Evolutionary conservation across 1,140 invertebrate genomes (phyloP), one percentile per base, ranked within the genome.

Genomic region (Diorhabda sublineata): DNA sequence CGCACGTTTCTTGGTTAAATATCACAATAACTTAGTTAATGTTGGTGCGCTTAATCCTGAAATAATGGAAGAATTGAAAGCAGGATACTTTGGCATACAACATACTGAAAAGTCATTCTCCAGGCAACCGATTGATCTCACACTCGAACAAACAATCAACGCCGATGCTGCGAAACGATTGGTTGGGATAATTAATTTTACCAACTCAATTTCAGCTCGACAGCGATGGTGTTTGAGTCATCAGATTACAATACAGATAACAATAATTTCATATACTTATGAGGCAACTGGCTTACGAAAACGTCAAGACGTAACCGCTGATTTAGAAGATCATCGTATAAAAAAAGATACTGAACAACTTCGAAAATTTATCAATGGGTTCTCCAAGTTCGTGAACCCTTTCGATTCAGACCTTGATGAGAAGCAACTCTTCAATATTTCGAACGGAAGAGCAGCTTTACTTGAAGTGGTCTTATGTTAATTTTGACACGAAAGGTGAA

Each of bases 31-130:
- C 63, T 64, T 63, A 58, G 2, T 42, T 1, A 71, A 64, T 52
- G 68, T 61, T 45, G 47, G 2, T 60, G 61, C 58, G 64, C 59
- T 70, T 2, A 73, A 72, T 70, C 71, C 73, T 62, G 65, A 64
- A 63, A n/a, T 76, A 68, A 57, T 66, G 58, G 42, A 67, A 41
- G 57, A 69, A 42, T 52, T 78, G 41, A 42, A 72, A 59, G 68
- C 72, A 43, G 75, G 75, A 44, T 67, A 66, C 61, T 72, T 75
- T 66, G 74, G 74, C 7, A 68, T 77, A 8, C 69, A 68, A 70
- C 44, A 64, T 5, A 73, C 75, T 5, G 45, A 52, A 2, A 74
- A 72, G 42, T 56, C 70, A 11, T 75, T 71, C 44, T 74, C 74
- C 2, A 66, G 69, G 61, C 68, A 72, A 57, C 73, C 73, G 26